Conservation (phyloP, 2,888 invertebrate species). For the Calliopum simillimum region DNA sequence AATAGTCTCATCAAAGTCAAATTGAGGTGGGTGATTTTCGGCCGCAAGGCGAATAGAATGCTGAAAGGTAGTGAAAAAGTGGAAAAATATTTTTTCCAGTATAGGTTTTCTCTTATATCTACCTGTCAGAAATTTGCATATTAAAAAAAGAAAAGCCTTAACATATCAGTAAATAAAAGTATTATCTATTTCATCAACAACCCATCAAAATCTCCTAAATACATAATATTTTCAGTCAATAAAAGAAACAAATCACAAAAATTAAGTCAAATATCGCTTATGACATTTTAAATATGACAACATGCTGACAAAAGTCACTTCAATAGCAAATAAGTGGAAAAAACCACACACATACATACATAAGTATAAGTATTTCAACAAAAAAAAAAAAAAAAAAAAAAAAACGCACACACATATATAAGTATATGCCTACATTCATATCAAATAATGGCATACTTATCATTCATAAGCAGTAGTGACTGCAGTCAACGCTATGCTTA, state of each 20-base stretch:
- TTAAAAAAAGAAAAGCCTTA: too few species aligned
- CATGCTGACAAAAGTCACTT: neutral
- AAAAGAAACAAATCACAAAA: conserved; percentile 4
- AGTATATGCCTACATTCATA: neutral
- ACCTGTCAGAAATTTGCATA: too few species aligned
- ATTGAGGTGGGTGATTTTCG: too few species aligned
- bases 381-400: neutral
- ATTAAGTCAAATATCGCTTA: conserved; percentile 5
- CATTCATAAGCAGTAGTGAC: conserved; percentile 5
- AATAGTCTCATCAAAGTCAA: too few species aligned
- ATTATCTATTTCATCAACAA: too few species aligned
- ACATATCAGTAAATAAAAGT: too few species aligned
- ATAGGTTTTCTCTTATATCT: too few species aligned
- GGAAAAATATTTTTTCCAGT: too few species aligned
- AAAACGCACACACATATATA: neutral
- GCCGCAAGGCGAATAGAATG: too few species aligned
- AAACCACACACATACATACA: neutral
- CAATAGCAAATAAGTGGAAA: neutral
- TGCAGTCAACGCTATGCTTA: neutral
- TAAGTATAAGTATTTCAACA: neutral
- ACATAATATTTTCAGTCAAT: neutral
- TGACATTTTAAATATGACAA: neutral
- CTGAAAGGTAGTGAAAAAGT: too few species aligned
- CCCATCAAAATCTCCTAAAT: too few species aligned
- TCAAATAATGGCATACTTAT: conserved; percentile 3